These are phyloP conservation scores for Chaenodraco wilsoni DNA, from an alignment of 2,797 vertebrate genomes.

Conservation along the genomic window DNA sequence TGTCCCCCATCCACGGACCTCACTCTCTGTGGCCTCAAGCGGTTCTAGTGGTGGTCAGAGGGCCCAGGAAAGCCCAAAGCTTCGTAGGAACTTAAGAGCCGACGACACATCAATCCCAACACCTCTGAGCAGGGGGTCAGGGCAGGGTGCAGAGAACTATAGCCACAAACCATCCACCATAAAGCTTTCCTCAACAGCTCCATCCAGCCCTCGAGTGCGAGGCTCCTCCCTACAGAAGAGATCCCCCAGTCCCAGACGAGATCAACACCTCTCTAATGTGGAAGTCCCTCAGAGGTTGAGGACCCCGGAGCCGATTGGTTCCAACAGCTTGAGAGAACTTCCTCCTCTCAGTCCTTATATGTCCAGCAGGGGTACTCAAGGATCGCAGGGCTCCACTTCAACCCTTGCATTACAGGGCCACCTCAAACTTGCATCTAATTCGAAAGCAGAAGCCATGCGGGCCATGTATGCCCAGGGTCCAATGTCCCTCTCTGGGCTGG, in stretches of 20 bases:
- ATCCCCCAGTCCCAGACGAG: slow-evolving; percentile 86
- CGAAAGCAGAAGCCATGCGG: slow-evolving; percentile 65
- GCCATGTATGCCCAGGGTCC: slow-evolving; percentile 80
- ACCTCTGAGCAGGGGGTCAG: slow-evolving; percentile 61
- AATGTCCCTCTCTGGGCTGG: slow-evolving; percentile 73
- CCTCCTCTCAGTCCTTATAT: slow-evolving; percentile 89
- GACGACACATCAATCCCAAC: slow-evolving; percentile 79
- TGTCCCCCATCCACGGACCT: slow-evolving; percentile 73
- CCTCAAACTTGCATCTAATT: slow-evolving; percentile 58
- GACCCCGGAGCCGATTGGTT: slow-evolving; percentile 71
- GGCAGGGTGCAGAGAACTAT: slow-evolving; percentile 68
- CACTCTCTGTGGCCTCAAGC: slow-evolving; percentile 60
- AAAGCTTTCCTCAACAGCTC: slow-evolving; percentile 74
- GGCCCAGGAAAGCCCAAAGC: slow-evolving; percentile 74
- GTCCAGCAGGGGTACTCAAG: slow-evolving; percentile 78
- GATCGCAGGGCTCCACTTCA: slow-evolving; percentile 63
- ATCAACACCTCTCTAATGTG: slow-evolving; percentile 74
- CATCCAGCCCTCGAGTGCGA: slow-evolving; percentile 77
- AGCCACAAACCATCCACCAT: slow-evolving; percentile 55
- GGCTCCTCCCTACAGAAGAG: slow-evolving; percentile 83
- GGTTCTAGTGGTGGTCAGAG: slow-evolving; percentile 52
- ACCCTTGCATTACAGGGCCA: slow-evolving; percentile 54
- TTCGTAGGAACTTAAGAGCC: slow-evolving; percentile 64
- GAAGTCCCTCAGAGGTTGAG: slow-evolving; percentile 85
- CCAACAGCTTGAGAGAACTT: slow-evolving; percentile 81